A percentile compares a stretch with the other conserved stretches of the same genome.
phyloP scores from a whole-genome alignment of 2,888 invertebrate species.

The Chaitophorus viminalis region DNA sequence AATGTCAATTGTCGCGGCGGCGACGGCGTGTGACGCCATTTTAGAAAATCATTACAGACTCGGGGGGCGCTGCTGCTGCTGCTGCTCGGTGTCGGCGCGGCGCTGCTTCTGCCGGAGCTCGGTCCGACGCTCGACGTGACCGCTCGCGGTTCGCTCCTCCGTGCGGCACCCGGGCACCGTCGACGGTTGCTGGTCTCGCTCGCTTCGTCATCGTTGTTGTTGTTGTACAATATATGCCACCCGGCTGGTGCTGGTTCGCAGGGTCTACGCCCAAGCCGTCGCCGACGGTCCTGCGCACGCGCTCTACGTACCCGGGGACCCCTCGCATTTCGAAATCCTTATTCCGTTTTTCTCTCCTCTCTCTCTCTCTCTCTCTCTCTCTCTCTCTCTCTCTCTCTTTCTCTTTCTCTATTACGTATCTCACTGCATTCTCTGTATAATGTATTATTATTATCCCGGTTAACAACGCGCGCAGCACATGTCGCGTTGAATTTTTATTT shows the following conservation, averaged over 20 bases:
- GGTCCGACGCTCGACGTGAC: neutral
- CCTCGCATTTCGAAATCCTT: neutral
- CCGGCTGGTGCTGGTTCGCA: neutral
- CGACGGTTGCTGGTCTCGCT: neutral
- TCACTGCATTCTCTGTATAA: too few relatives aligned
- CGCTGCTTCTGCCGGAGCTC: neutral
- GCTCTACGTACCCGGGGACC: neutral
- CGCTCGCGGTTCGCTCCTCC: neutral
- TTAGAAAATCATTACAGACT: slow-evolving; percentile 61
- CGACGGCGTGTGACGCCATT: slow-evolving; percentile 58
- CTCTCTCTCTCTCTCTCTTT: neutral
- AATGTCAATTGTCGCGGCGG: slow-evolving; percentile 61
- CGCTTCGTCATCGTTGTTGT: neutral
- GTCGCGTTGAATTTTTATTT: neutral
- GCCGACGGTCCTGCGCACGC: neutral
- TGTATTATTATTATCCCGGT: too few relatives aligned
- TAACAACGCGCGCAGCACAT: neutral
- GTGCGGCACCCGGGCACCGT: neutral
- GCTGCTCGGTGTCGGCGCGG: slow-evolving; percentile 10
- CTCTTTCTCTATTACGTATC: too few relatives aligned
- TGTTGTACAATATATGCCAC: neutral
- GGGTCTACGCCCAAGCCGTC: neutral
- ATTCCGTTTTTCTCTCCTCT: neutral
- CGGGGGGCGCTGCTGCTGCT: slow-evolving; percentile 32
- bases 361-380: neutral